Evolutionary conservation across 2,113 vertebrate species (phyloP).

Genomic region (Jacana jacana): DNA sequence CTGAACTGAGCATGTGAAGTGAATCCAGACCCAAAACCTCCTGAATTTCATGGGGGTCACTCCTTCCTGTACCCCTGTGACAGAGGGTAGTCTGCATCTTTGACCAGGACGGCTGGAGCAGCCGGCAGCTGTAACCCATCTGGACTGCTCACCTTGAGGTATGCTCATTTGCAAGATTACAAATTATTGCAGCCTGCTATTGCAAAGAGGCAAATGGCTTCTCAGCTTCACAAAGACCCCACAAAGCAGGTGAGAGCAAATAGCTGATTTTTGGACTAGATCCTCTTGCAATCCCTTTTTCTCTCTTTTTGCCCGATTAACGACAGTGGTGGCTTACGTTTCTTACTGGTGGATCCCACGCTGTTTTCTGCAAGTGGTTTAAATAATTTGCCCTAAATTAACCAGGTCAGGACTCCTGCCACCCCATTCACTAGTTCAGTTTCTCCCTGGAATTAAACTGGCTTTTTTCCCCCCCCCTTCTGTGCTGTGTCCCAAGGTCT

Average conservation of each 20-base stretch:
- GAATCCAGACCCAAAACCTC: not conserved
- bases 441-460: not conserved
- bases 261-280: not conserved
- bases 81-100: fast-evolving
- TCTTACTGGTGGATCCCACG: not conserved
- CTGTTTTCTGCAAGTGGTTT: not conserved
- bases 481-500: not conserved
- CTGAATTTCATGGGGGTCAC: not conserved
- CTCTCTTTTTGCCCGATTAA: not conserved
- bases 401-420: not conserved
- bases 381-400: not conserved
- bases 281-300: not conserved
- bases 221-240: not conserved
- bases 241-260: not conserved
- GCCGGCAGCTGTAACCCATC: not conserved
- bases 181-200: not conserved
- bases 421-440: not conserved
- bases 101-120: not conserved
- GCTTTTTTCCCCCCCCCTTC: too few relatives aligned
- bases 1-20: not conserved
- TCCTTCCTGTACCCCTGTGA: not conserved
- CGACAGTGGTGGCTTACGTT: fast-evolving
- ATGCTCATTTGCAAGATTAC: too few relatives aligned
- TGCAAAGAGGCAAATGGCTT: not conserved
- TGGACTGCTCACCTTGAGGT: not conserved